Base-by-base conservation (phyloP, 2,888 invertebrate genomes). In the Heliconius charithonia region DNA sequence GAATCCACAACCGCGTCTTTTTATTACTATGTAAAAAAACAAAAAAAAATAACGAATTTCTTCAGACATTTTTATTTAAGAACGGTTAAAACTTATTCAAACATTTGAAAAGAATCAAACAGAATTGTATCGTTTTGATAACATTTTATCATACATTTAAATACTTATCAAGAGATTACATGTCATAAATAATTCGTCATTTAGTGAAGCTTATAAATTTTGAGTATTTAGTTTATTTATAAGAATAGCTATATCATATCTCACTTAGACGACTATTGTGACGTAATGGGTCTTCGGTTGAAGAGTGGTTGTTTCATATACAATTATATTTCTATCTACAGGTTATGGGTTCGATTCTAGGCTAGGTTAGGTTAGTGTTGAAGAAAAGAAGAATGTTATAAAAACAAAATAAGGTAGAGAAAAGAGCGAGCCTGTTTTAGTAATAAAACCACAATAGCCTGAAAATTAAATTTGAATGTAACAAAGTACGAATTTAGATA, bases 161-260 rank as follows among this genome's bases (percentile, higher is more conserved):
- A 25, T 67, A 67, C 22, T 67, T 37, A 67, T n/a, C 32, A 67
- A 67, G 22, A 22, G 67, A 67, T 67, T 67, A 37, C 22, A 37
- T 13, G 67, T 1, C 27, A 67, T 67, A 67, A 67, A 67, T 67
- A 67, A 67, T 29, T 37, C 37, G 37, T 67, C 37, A 67, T n/a
- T 62, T 37, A 32, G 37, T 19, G 32, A 67, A 37, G n/a, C 32
- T 37, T 22, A 67, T 67, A 37, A 10, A 32, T 62, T 67, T 67
- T 67, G 0, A n/a, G 4, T 22, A 37, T 32, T 67, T 67, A 67
- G n/a, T 62, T 62, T 62, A 62, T 62, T 62, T 62, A 62, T 10
- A 62, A 62, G 62, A 62, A 25, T 12, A 25, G 25, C 10, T 62
- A 62, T 62, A 25, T 12, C n/a, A n/a, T 12, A 62, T 62, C n/a